Evolutionary conservation across 2,113 vertebrate genomes (phyloP).

Genomic region (Sardina pilchardus): DNA sequence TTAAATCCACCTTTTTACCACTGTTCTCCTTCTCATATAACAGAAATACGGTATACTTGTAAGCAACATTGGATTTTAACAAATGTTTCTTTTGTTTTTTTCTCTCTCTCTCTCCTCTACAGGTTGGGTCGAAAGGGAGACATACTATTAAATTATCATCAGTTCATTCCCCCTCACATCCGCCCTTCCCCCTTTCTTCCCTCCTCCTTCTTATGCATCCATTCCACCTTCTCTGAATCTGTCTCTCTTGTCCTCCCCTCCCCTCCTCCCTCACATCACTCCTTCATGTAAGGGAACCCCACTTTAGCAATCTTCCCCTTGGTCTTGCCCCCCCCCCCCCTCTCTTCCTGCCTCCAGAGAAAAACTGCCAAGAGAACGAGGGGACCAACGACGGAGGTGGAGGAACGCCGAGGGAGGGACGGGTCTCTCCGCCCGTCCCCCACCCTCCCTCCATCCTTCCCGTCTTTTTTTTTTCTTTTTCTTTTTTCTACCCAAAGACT

Average conservation of each 20-base stretch:
- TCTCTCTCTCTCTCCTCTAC: slow-evolving; percentile 40
- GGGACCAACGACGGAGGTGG: slow-evolving; percentile 56
- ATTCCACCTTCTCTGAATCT: slow-evolving; percentile 35
- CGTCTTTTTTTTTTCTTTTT: slow-evolving; percentile 38
- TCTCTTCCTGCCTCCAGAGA: slow-evolving; percentile 23
- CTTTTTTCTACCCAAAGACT: slow-evolving; percentile 54
- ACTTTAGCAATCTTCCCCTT: background rate
- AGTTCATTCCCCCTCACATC: slow-evolving; percentile 57
- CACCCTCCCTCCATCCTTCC: background rate
- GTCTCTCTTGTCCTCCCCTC: slow-evolving; percentile 2
- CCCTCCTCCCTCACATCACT: slow-evolving; percentile 8
- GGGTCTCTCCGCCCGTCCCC: background rate
- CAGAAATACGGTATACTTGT: background rate
- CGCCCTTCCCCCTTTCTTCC: slow-evolving; percentile 1
- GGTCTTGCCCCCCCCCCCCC: slow-evolving; percentile 21
- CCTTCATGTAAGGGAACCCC: background rate
- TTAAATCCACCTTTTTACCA: background rate
- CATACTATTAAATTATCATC: slow-evolving; percentile 78
- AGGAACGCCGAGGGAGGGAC: slow-evolving; percentile 26
- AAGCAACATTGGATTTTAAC: background rate
- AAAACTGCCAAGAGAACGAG: slow-evolving; percentile 50
- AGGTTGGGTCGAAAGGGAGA: slow-evolving; percentile 85
- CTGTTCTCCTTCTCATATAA: background rate
- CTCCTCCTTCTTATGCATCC: background rate
- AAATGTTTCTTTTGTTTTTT: background rate